These are phyloP conservation scores for Nothoprocta perdicaria DNA, from an alignment of 2,113 vertebrate genomes.

Conservation along the genomic window DNA sequence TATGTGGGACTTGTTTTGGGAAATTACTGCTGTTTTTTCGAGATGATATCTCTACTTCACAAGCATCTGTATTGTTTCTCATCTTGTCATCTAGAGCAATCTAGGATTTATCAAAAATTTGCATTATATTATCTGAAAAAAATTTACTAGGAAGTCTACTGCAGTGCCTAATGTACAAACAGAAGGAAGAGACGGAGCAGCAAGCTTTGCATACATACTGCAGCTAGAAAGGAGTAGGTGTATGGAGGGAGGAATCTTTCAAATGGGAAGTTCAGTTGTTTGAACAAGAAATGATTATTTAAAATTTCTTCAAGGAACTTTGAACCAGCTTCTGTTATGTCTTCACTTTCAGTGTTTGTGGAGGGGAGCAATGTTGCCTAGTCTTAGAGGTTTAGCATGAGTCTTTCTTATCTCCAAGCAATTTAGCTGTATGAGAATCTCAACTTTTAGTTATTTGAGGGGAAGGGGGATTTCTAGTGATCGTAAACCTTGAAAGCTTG, in stretches of 20 bases:
- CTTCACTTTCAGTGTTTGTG: neutral
- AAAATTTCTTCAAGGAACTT: neutral
- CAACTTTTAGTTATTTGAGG: neutral
- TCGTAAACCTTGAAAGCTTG: neutral
- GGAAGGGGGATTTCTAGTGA: neutral
- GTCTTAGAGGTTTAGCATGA: accelerated
- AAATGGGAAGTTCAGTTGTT: neutral
- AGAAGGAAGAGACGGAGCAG: neutral
- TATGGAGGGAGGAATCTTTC: neutral
- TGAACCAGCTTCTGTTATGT: neutral
- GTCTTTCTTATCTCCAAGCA: neutral
- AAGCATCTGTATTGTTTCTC: neutral
- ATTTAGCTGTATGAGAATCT: neutral
- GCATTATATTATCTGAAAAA: neutral
- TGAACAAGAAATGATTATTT: neutral
- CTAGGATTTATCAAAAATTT: neutral
- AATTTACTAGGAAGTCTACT: neutral
- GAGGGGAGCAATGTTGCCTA: neutral
- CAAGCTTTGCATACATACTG: neutral
- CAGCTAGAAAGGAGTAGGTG: neutral
- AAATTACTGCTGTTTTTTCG: neutral
- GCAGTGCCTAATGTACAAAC: neutral
- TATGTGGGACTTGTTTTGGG: neutral
- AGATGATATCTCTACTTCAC: neutral
- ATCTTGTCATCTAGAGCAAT: neutral